Base-by-base conservation (phyloP, 1,140 invertebrate species). In the Leptopilina boulardi region DNA sequence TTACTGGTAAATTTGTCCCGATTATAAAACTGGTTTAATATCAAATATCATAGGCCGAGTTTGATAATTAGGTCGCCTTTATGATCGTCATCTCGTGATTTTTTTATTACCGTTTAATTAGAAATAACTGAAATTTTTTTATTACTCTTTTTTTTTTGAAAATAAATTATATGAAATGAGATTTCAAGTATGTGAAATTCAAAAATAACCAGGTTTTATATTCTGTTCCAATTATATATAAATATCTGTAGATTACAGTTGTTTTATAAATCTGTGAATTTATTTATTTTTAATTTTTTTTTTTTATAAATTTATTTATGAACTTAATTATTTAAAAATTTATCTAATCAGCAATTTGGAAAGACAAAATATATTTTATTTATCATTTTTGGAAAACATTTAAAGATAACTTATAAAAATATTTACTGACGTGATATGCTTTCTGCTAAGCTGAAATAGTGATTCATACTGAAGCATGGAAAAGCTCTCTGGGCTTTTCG, bases 381-480 rank as follows among this genome's bases (percentile, higher is more conserved):
- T n/a, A n/a, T 51, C n/a, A n/a, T 54, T 21, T 11, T 54, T n/a
- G 6, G 51, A 21, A 26, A 26, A 26, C 56, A 59, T 5, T 11
- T 23, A 30, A 59, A 59, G 9, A 59, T 15, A 66, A 66, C 21
- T 66, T 51, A 15, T 51, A 51, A 51, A 51, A 51, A 30, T 23
- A 23, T 66, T 30, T 66, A 66, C 13, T 66, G 3, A 66, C 21
- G 26, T 34, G 59, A 66, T 66, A 30, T n/a, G 26, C 59, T 30
- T 30, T 30, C 59, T 66, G 59, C 23, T 23, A 34, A 30, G 26
- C 15, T 51, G n/a, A 51, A 66, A 30, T 30, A 66, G 59, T 66
- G 59, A 66, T 66, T 66, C 59, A 66, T 66, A 66, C 21, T 59
- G 19, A 59, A 59, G 56, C 59, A 66, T n/a, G 59, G 26, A 30